These are phyloP conservation scores for Thelohanellus kitauei DNA, from an alignment of 30 jellyfish, hydroid and myxozoan genomes.

Conservation along the genomic window DNA sequence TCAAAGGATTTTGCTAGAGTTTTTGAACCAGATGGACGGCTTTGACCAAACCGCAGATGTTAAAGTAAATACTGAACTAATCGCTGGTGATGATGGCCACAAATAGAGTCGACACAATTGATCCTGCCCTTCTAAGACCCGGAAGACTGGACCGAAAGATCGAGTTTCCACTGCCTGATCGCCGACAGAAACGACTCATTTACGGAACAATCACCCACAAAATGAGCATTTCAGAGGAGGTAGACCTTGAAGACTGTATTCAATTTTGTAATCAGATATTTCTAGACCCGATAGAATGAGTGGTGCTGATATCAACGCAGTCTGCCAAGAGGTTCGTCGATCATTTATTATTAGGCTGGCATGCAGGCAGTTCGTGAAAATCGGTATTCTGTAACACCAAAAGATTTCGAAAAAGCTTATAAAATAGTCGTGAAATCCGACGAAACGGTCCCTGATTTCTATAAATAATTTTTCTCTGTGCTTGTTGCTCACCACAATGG, in stretches of 20 bases:
- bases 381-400: slow-evolving; percentile 55
- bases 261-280: slow-evolving; percentile 40
- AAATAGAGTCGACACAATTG: slow-evolving; percentile 64
- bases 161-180: slow-evolving; percentile 81
- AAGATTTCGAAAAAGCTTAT: slow-evolving; percentile 89
- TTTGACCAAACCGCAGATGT: slow-evolving; percentile 66
- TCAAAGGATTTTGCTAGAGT: slow-evolving; percentile 41
- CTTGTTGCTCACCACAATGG: no score
- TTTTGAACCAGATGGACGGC: slow-evolving; percentile 84
- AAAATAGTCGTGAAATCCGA: slow-evolving; percentile 51
- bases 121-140: slow-evolving; percentile 76
- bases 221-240: slow-evolving; percentile 82
- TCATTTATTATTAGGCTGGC: slow-evolving; percentile 39
- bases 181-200: slow-evolving; percentile 58
- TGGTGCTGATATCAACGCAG: slow-evolving; percentile 79
- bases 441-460: no score
- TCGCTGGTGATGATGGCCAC: slow-evolving; percentile 91
- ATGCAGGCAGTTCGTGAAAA: slow-evolving; percentile 96
- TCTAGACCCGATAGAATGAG: slow-evolving; percentile 68
- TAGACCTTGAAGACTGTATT: slow-evolving; percentile 76
- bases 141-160: slow-evolving; percentile 75
- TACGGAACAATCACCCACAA: slow-evolving; percentile 51
- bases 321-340: slow-evolving; percentile 37
- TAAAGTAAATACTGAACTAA: slow-evolving; percentile 11
- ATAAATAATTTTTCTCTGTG: no score